Conservation (phyloP, 2,113 vertebrate species). For the Tyrannus savana region DNA sequence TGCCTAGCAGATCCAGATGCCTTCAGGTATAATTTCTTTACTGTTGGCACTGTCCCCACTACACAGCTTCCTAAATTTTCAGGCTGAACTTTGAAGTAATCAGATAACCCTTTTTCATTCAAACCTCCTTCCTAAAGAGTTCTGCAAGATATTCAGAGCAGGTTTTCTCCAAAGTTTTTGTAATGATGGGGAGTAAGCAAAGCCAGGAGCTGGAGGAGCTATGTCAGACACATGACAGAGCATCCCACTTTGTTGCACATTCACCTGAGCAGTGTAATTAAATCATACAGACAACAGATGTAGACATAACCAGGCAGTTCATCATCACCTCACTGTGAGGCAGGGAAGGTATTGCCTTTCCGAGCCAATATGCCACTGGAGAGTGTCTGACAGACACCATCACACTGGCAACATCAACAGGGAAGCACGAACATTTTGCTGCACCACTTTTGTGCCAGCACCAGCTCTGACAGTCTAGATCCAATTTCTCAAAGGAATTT, state of each 20-base stretch:
- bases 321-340: neutral
- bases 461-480: neutral
- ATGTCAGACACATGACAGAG: neutral
- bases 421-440: neutral
- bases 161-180: neutral
- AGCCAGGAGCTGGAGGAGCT: neutral
- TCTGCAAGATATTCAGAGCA: neutral
- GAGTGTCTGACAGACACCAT: neutral
- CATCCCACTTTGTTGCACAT: neutral
- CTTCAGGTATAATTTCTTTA: neutral
- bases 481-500: neutral
- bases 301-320: neutral
- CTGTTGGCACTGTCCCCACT: too few species aligned
- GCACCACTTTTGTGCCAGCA: neutral
- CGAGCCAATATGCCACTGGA: fast-evolving
- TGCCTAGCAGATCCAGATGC: neutral
- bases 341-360: neutral
- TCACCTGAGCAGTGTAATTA: neutral
- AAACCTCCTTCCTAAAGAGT: neutral
- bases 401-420: neutral
- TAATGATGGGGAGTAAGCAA: neutral
- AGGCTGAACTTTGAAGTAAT: neutral
- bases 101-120: neutral
- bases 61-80: neutral
- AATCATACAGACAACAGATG: neutral